Evolutionary conservation across 1,140 invertebrate genomes (phyloP).

Genomic region (Drosophila serrata): DNA sequence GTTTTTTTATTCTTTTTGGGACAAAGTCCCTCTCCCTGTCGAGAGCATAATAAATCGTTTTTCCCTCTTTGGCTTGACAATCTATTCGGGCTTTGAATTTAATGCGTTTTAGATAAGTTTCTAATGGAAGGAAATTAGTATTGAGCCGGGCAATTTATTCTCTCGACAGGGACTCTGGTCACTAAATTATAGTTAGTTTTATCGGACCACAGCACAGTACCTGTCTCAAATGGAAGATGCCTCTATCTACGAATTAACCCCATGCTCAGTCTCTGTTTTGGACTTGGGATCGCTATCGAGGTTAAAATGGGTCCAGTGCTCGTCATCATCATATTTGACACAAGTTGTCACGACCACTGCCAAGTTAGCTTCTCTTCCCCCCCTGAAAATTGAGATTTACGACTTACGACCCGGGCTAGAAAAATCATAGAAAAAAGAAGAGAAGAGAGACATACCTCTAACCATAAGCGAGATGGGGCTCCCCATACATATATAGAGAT

Average conservation of each 20-base stretch:
- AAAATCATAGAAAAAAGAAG: slow-evolving; percentile 10
- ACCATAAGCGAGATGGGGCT: slow-evolving; percentile 44
- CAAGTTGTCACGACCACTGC: slow-evolving; percentile 35
- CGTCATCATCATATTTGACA: slow-evolving; percentile 44
- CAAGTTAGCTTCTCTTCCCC: background rate
- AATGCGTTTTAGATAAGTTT: slow-evolving; percentile 65
- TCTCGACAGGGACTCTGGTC: slow-evolving; percentile 17
- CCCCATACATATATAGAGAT: slow-evolving; percentile 51
- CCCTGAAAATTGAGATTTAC: slow-evolving; percentile 56
- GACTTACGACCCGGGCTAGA: slow-evolving; percentile 45
- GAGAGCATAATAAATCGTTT: slow-evolving; percentile 63
- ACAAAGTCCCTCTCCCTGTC: slow-evolving; percentile 23
- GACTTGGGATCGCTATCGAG: slow-evolving; percentile 12
- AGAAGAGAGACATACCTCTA: slow-evolving; percentile 19
- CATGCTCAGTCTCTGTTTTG: background rate
- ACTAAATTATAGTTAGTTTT: slow-evolving; percentile 64
- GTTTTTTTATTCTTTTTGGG: slow-evolving; percentile 11
- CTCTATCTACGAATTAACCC: slow-evolving; percentile 20
- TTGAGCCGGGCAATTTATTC: slow-evolving; percentile 51
- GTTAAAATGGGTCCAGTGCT: slow-evolving; percentile 43
- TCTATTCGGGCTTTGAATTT: slow-evolving; percentile 53
- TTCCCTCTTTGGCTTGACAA: slow-evolving; percentile 43
- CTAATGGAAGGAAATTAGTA: slow-evolving; percentile 56
- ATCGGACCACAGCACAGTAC: slow-evolving; percentile 15
- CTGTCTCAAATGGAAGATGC: slow-evolving; percentile 36